phyloP scores from a whole-genome alignment of 2,888 invertebrate genomes.

The Acronicta aceris region DNA sequence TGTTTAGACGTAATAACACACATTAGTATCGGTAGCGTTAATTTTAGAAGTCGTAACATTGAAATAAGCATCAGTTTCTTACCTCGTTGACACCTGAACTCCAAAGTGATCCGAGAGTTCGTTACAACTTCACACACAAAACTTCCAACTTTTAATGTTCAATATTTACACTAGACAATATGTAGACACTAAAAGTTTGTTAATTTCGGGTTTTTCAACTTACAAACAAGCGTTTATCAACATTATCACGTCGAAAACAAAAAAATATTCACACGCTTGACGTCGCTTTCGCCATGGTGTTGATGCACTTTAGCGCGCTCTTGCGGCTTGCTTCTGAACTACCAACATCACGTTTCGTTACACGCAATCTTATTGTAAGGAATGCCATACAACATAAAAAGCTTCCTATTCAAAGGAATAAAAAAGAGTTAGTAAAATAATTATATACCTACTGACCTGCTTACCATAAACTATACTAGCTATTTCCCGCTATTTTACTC shows the following conservation, averaged over 20 bases:
- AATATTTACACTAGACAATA: conserved; percentile 71
- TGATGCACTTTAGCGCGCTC: conserved; percentile 77
- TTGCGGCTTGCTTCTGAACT: conserved; percentile 61
- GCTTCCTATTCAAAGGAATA: too few species aligned
- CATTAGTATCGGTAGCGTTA: conserved; percentile 68
- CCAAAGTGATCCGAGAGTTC: conserved; percentile 85
- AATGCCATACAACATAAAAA: neutral
- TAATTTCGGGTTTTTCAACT: conserved; percentile 77
- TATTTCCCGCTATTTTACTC: too few species aligned
- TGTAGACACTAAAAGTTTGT: conserved; percentile 73
- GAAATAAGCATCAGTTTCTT: conserved; percentile 84
- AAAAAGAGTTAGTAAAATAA: too few species aligned
- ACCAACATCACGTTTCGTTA: conserved; percentile 56
- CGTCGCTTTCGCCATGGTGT: conserved; percentile 86
- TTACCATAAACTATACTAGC: too few species aligned
- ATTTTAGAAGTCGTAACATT: conserved; percentile 79
- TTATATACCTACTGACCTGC: too few species aligned
- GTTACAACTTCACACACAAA: conserved; percentile 86
- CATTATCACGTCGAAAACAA: conserved; percentile 84
- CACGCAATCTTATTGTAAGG: conserved; percentile 42
- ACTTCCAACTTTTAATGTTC: conserved; percentile 78
- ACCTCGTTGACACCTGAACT: conserved; percentile 89
- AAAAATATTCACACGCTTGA: conserved; percentile 84
- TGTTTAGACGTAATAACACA: conserved; percentile 53
- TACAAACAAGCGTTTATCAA: conserved; percentile 82